Evolutionary conservation across 2,797 vertebrate species (phyloP), one percentile per base, ranked within the genome.

Genomic region (Tragopan temminckii): DNA sequence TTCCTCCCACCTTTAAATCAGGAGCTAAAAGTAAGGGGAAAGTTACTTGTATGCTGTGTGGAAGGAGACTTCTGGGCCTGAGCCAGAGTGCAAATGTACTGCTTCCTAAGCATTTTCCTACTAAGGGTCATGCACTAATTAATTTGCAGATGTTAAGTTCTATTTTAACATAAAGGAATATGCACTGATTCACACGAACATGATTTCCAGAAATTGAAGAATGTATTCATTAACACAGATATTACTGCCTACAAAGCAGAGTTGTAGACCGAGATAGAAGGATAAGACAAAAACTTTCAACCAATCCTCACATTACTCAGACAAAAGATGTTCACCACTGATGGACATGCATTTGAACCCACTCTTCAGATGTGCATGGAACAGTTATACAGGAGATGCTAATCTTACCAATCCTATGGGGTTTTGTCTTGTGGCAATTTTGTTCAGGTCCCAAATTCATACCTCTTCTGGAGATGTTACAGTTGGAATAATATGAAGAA

Each of bases 341-440:
- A 29, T 76, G 89, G 79, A 87, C 29, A 71, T 48, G 55, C 6
- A 43, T 50, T 17, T 86, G 38, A 88, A 76, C 14, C 29, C 76
- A 7, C 3, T 66, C 62, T 90, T 87, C 31, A 67, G 45, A 53
- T 52, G 31, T 3, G 18, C 18, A 8, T 53, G 24, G 38, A 48
- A 59, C 20, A 10, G 20, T 35, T 71, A 7, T 25, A 87, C 33
- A 88, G n/a, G 5, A 13, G 38, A 6, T 5, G 3, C 67, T 55
- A 43, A 14, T 43, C 25, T 66, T 59, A 45, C 4, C 38, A 78
- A 27, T n/a, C 2, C 10, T 18, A 57, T 0, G 4, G 45, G 3
- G 10, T 17, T 74, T 57, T 62, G 13, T 66, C 86, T 24, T 74
- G 7, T 74, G 92, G 46, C 92, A 86, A 91, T 94, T 91, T 81